phyloP scores from a whole-genome alignment of 1,140 invertebrate species.

The Nylanderia fulva region DNA sequence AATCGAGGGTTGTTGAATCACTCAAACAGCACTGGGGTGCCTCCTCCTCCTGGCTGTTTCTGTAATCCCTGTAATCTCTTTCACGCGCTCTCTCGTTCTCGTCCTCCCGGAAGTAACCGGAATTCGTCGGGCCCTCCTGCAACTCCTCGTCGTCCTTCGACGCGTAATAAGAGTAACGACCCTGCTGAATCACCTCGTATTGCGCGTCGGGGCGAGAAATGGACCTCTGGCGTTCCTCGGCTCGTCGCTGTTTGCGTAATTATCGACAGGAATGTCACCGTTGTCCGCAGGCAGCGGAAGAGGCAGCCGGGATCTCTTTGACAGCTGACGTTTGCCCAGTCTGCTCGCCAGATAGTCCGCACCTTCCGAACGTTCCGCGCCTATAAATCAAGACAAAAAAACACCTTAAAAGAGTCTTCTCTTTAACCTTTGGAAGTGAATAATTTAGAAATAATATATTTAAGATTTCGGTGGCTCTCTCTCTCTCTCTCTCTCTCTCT shows the following conservation, averaged over 20 bases:
- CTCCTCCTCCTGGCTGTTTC: conserved; percentile 76
- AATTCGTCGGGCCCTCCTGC: conserved; percentile 71
- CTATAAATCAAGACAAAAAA: conserved; percentile 37
- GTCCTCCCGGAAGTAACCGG: conserved; percentile 71
- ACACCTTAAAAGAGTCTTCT: neutral
- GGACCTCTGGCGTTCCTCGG: conserved; percentile 77
- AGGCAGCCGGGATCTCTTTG: conserved; percentile 87
- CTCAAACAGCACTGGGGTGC: conserved; percentile 79
- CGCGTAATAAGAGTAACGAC: conserved; percentile 78
- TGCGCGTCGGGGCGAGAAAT: conserved; percentile 88
- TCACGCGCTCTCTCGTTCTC: conserved; percentile 73
- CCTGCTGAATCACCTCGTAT: conserved; percentile 87
- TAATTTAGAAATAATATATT: neutral
- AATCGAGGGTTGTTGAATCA: conserved; percentile 77
- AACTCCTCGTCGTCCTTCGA: conserved; percentile 79
- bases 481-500: too few relatives aligned
- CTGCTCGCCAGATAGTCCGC: conserved; percentile 87
- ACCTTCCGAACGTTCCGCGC: conserved; percentile 78
- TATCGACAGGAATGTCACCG: conserved; percentile 76
- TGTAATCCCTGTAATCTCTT: conserved; percentile 77
- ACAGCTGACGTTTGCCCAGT: conserved; percentile 86
- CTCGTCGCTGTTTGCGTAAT: conserved; percentile 81
- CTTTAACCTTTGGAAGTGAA: neutral
- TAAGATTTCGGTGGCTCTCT: neutral
- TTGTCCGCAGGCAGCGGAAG: conserved; percentile 85